These are phyloP conservation scores for Phaenicophaeus curvirostris DNA, from an alignment of 2,797 vertebrate species.

Conservation along the genomic window DNA sequence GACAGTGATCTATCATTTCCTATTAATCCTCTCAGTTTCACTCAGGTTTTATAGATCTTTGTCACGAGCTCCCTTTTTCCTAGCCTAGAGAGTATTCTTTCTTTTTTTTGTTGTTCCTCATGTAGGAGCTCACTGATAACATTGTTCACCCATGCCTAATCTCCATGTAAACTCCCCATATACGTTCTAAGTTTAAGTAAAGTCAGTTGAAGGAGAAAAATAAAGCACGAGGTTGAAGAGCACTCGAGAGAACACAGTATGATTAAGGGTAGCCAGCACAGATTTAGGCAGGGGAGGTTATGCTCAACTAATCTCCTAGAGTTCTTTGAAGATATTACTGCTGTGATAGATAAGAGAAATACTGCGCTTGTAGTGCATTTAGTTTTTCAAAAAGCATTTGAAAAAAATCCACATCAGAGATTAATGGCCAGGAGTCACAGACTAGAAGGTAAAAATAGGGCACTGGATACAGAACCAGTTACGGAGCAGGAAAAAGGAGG, in stretches of 20 bases:
- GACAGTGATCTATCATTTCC: background rate
- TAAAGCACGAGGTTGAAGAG: background rate
- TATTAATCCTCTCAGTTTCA: background rate
- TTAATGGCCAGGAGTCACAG: background rate
- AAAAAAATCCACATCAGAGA: background rate
- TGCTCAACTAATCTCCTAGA: background rate
- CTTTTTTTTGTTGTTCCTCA: background rate
- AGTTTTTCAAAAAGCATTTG: background rate
- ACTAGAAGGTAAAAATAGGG: background rate
- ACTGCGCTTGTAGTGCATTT: background rate
- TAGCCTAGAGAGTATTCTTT: background rate
- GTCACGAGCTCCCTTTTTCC: background rate
- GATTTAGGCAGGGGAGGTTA: background rate
- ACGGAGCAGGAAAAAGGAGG: background rate
- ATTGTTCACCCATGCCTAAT: background rate
- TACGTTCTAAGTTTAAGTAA: background rate
- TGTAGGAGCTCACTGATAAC: background rate
- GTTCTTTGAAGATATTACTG: constrained; percentile 27
- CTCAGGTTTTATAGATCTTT: background rate
- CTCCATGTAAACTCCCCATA: background rate
- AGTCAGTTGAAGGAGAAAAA: background rate
- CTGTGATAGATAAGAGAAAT: background rate
- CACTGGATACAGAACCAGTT: background rate
- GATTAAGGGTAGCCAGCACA: background rate
- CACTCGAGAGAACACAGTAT: background rate